phyloP scores from a whole-genome alignment of 2,113 vertebrate species.

The Parus major region DNA sequence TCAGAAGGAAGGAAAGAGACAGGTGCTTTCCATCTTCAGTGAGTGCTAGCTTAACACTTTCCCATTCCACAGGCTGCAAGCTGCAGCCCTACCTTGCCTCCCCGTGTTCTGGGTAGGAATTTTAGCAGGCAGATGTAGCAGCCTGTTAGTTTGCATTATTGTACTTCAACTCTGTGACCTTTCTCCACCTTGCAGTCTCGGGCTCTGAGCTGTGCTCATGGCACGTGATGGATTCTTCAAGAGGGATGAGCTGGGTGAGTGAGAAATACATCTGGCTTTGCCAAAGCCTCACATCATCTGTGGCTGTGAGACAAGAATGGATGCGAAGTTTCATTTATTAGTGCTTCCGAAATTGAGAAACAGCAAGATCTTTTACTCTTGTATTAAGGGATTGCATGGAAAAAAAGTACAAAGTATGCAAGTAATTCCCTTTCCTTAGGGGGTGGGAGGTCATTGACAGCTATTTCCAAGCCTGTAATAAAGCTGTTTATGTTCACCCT shows the following conservation, averaged over 20 bases:
- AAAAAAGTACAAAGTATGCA: neutral
- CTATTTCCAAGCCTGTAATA: neutral
- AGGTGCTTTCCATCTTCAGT: constrained; percentile 10
- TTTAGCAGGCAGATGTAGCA: neutral
- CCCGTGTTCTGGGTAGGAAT: neutral
- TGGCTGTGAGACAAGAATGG: neutral
- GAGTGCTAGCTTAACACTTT: neutral
- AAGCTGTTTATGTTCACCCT: neutral
- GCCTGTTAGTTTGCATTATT: neutral
- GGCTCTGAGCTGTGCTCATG: neutral
- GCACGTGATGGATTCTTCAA: neutral
- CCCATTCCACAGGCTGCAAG: neutral
- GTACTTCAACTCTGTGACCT: neutral
- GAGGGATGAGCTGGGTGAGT: neutral
- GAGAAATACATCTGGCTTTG: neutral
- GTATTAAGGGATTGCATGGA: neutral
- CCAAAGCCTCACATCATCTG: neutral
- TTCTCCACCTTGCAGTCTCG: neutral
- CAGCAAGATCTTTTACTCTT: neutral
- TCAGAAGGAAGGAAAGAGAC: neutral
- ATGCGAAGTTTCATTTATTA: neutral
- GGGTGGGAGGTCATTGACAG: neutral
- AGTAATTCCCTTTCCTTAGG: neutral
- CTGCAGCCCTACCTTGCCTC: neutral
- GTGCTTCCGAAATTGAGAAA: neutral